Base-by-base conservation (phyloP, 2,113 vertebrate species). In the Vidua macroura region DNA sequence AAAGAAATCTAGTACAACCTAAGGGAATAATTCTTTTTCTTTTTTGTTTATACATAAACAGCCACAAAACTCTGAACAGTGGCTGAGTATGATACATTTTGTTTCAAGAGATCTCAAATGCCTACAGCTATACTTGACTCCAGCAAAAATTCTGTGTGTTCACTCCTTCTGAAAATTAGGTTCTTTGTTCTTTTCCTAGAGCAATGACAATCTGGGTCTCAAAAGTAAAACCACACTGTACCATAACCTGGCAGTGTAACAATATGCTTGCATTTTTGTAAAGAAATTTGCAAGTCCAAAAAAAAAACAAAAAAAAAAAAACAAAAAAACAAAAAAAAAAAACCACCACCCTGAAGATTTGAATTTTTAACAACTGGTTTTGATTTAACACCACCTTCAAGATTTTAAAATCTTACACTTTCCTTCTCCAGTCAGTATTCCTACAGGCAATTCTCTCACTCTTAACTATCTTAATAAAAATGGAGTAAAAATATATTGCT, bases 81-180 rank as follows among this genome's bases (percentile, higher is more conserved):
- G 83, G 52, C 69, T 86, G 74, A 88, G 58, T 31, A 3, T 17
- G 66, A 69, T 41, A 11, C 5, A 25, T 70, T 90, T 86, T 82
- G 28, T 92, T 95, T 88, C 74, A 72, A 80, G 76, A 86, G 68
- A 58, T 62, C 70, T 64, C 7, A 7, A 84, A 83, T 86, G 86
- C 92, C 76, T 79, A 60, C 48, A 88, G 92, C 91, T 91, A 72
- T 68, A 64, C 86, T 93, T 96, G 89, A 89, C 89, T 92, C 68
- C 80, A 89, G 83, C 62, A 94, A 62, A 92, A 95, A 87, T 84
- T 83, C 73, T 43, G 31, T 88, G 58, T 72, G 64, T 91, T 95
- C 83, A 6, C 24, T 58, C 27, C 76, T 86, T 89, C 68, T 92
- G 66, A 84, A 84, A 93, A 75, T 82, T 52, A 79, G 58, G 48